Evolutionary conservation across 2,113 vertebrate genomes (phyloP).

Genomic region (Pterocles gutturalis): DNA sequence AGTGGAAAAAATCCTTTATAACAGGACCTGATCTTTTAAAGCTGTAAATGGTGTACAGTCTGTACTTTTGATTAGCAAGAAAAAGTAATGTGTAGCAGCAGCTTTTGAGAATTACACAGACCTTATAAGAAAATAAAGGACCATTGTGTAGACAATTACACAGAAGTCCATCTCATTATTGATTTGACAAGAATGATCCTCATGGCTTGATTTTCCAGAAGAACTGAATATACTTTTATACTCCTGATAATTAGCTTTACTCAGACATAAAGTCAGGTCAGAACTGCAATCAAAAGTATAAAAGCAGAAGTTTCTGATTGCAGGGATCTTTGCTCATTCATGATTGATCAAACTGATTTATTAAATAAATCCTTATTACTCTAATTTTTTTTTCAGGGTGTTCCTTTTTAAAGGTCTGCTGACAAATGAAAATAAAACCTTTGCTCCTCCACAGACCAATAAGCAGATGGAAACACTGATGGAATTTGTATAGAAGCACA

Average conservation of each 20-base stretch:
- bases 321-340: neutral
- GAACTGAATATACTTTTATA: neutral
- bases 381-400: neutral
- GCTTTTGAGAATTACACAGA: slow-evolving; percentile 18
- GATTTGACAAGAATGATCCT: slow-evolving; percentile 30
- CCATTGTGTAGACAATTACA: slow-evolving; percentile 15
- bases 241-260: neutral
- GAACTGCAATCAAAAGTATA: neutral
- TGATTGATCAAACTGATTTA: neutral
- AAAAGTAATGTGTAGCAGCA: slow-evolving; percentile 11
- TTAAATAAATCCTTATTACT: neutral
- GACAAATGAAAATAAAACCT: neutral
- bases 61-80: slow-evolving; percentile 17
- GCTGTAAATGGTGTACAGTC: neutral
- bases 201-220: slow-evolving; percentile 42
- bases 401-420: neutral
- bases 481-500: neutral
- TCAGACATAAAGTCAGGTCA: neutral
- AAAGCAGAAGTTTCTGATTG: neutral
- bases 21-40: neutral
- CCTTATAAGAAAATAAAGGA: slow-evolving; percentile 50
- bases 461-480: neutral
- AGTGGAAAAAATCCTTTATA: neutral
- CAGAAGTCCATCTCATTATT: slow-evolving; percentile 29
- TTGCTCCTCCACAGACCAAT: neutral